Evolutionary conservation across 2,113 vertebrate species (phyloP).

Genomic region (Spheniscus mendiculus): DNA sequence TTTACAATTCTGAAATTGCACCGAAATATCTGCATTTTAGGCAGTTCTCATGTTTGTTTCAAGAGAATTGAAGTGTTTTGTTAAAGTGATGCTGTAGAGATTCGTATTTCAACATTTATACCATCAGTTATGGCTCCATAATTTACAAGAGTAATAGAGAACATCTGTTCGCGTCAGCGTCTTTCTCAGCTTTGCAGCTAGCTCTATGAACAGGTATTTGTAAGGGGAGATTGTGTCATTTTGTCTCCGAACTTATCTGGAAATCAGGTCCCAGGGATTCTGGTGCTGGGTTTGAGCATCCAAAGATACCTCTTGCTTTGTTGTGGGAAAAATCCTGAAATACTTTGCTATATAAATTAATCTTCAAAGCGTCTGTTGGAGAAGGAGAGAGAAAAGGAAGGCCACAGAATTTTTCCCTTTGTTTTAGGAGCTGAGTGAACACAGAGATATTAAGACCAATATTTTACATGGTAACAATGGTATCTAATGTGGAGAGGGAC

Average conservation of each 20-base stretch:
- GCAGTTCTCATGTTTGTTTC: neutral
- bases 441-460: neutral
- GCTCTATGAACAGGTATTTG: neutral
- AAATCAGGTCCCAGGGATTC: neutral
- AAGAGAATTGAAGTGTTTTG: neutral
- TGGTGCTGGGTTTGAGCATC: neutral
- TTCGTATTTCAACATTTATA: fast-evolving
- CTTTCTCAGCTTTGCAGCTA: neutral
- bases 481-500: neutral
- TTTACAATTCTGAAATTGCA: neutral
- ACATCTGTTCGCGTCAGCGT: neutral
- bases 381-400: neutral
- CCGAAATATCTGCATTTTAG: neutral
- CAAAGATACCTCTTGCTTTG: neutral
- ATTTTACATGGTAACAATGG: neutral
- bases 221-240: neutral
- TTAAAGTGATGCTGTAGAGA: neutral
- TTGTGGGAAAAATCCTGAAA: neutral
- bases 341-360: neutral
- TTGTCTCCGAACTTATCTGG: neutral
- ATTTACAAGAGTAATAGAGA: neutral
- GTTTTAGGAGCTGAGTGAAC: neutral
- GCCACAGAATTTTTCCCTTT: neutral
- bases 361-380: neutral
- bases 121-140: neutral